These are phyloP conservation scores for Anorthoa munda DNA, from an alignment of 2,888 invertebrate genomes.

Conservation along the genomic window DNA sequence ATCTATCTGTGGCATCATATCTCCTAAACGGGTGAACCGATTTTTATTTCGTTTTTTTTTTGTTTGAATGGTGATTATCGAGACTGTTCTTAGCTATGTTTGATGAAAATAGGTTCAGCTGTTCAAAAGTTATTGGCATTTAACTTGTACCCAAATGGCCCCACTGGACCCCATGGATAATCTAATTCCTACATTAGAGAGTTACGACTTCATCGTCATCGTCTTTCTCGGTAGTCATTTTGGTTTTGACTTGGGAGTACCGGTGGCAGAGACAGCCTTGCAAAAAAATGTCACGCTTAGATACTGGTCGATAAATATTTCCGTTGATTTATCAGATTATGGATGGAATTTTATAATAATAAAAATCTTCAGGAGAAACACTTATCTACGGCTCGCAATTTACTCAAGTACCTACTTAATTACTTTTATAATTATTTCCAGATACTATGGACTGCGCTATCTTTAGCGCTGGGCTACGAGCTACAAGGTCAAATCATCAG, in stretches of 20 bases:
- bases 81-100: too few species aligned
- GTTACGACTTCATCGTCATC: too few species aligned
- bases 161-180: too few species aligned
- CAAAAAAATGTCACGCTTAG: background rate
- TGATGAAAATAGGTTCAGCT: too few species aligned
- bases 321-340: background rate
- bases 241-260: background rate
- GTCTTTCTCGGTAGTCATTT: too few species aligned
- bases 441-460: slow-evolving; percentile 97
- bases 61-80: too few species aligned
- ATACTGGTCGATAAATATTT: background rate
- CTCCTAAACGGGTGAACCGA: too few species aligned
- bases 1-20: too few species aligned
- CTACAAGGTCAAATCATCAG: slow-evolving; percentile 96
- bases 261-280: background rate
- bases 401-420: slow-evolving; percentile 29
- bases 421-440: slow-evolving; percentile 78
- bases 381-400: slow-evolving; percentile 5
- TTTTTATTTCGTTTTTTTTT: too few species aligned
- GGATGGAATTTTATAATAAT: slow-evolving; percentile 7
- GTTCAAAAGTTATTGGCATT: too few species aligned
- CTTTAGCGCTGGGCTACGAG: slow-evolving; percentile 96
- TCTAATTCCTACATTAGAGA: too few species aligned
- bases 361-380: slow-evolving; percentile 6
- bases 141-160: too few species aligned